Evolutionary conservation across 2,888 invertebrate species (phyloP).

Genomic region (Mesodorylaimus sp.): DNA sequence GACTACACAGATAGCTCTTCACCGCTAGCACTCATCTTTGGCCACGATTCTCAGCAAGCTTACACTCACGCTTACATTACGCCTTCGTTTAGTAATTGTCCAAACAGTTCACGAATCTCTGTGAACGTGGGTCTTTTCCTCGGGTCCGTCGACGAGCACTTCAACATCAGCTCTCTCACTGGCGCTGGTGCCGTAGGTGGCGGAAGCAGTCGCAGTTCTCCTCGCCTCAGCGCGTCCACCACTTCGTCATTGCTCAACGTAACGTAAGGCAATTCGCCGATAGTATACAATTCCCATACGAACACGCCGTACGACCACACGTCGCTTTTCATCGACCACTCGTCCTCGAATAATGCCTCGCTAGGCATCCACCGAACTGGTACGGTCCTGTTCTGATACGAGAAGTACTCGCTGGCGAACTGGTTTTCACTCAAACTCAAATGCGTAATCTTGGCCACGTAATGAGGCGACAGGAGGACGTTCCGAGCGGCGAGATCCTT

Average conservation of each 20-base stretch:
- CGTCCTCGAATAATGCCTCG: constrained; percentile 72
- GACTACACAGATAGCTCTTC: too few species aligned
- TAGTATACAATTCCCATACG: constrained; percentile 68
- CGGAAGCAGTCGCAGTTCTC: constrained; percentile 19
- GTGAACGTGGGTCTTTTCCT: constrained; percentile 41
- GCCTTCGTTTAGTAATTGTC: neutral
- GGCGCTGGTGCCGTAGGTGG: constrained; percentile 19
- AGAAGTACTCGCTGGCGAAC: constrained; percentile 71
- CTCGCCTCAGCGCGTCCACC: constrained; percentile 16
- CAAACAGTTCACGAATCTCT: constrained; percentile 18
- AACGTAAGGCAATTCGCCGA: constrained; percentile 57
- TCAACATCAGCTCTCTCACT: constrained; percentile 53
- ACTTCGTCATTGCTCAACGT: constrained; percentile 59
- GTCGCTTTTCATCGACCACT: constrained; percentile 77
- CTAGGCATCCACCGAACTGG: constrained; percentile 75
- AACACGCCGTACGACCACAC: constrained; percentile 74
- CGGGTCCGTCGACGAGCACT: constrained; percentile 30
- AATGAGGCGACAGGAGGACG: constrained; percentile 58
- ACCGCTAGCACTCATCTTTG: too few species aligned
- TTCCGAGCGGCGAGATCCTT: constrained; percentile 77
- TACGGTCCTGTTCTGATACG: constrained; percentile 59
- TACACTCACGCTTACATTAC: too few species aligned
- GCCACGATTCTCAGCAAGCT: too few species aligned
- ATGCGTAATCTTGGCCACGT: constrained; percentile 52
- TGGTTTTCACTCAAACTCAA: constrained; percentile 41